Evolutionary conservation across 2,113 vertebrate genomes (phyloP).

Genomic region (Pygoscelis adeliae): DNA sequence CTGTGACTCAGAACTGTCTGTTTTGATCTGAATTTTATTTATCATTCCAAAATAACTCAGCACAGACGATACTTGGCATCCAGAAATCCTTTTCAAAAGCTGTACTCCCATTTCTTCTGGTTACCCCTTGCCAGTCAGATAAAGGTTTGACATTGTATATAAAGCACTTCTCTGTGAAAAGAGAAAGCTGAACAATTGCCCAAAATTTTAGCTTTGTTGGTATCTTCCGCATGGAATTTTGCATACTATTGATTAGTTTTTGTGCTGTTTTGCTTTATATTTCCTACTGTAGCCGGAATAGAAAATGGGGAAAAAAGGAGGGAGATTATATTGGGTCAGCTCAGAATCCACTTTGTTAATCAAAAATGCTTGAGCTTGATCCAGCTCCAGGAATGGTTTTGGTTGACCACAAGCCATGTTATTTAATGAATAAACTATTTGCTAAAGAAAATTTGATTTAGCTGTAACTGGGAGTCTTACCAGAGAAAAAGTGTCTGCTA

Average conservation of each 20-base stretch:
- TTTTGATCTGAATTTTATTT: slow-evolving; percentile 25
- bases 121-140: background rate
- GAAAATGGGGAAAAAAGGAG: background rate
- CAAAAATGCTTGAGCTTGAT: background rate
- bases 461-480: background rate
- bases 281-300: background rate
- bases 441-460: background rate
- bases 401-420: background rate
- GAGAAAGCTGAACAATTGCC: background rate
- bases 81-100: background rate
- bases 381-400: background rate
- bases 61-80: background rate
- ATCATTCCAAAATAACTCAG: background rate
- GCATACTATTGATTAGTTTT: background rate
- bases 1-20: slow-evolving; percentile 46
- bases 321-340: background rate
- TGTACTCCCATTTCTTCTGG: background rate
- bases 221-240: background rate
- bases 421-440: background rate
- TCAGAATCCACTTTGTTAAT: background rate
- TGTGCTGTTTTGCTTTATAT: background rate
- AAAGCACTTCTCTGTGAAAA: background rate
- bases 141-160: background rate
- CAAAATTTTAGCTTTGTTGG: background rate
- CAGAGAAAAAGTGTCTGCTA: background rate